A percentile compares a stretch with the other conserved stretches of the same genome.
Evolutionary conservation across 2,888 invertebrate genomes (phyloP).

Genomic region (Pilophorus perplexus): DNA sequence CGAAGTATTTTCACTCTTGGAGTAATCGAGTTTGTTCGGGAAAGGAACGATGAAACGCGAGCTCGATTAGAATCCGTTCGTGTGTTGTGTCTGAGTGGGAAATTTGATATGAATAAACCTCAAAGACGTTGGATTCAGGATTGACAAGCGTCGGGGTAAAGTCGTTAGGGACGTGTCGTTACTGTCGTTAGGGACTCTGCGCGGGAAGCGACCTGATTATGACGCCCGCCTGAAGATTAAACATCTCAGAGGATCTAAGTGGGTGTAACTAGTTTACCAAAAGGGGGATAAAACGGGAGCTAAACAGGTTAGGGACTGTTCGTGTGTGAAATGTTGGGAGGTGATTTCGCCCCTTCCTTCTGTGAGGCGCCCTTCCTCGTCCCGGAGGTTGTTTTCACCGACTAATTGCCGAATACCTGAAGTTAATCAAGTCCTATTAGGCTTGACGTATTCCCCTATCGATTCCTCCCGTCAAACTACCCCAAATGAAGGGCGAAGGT

Average conservation of each 20-base stretch:
- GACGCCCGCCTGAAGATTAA: slow-evolving; percentile 40
- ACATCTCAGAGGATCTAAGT: slow-evolving; percentile 36
- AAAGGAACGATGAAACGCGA: slow-evolving; percentile 14
- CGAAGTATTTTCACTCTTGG: too few species aligned
- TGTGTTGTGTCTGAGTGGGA: neutral
- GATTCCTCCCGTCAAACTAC: slow-evolving; percentile 11
- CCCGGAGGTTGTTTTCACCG: slow-evolving; percentile 38
- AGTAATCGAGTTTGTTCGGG: neutral
- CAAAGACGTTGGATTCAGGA: slow-evolving; percentile 19
- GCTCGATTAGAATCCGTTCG: neutral
- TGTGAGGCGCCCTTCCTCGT: slow-evolving; percentile 5
- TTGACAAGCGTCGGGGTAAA: slow-evolving; percentile 22
- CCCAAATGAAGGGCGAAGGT: neutral
- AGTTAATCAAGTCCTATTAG: slow-evolving; percentile 29
- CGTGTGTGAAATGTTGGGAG: slow-evolving; percentile 40
- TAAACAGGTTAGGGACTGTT: slow-evolving; percentile 39
- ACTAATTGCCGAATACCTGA: slow-evolving; percentile 39
- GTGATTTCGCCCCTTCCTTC: slow-evolving; percentile 33
- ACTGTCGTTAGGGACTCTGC: neutral
- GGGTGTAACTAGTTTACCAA: slow-evolving; percentile 38
- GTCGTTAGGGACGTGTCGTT: neutral
- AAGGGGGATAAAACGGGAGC: slow-evolving; percentile 40
- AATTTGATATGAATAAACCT: slow-evolving; percentile 22
- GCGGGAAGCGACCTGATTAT: slow-evolving; percentile 35
- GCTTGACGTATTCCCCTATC: slow-evolving; percentile 26